Percentiles rank a stretch among this genome's conserved stretches.
These are phyloP conservation scores for Galerucella pusilla DNA, from an alignment of 2,888 invertebrate species.

Conservation along the genomic window DNA sequence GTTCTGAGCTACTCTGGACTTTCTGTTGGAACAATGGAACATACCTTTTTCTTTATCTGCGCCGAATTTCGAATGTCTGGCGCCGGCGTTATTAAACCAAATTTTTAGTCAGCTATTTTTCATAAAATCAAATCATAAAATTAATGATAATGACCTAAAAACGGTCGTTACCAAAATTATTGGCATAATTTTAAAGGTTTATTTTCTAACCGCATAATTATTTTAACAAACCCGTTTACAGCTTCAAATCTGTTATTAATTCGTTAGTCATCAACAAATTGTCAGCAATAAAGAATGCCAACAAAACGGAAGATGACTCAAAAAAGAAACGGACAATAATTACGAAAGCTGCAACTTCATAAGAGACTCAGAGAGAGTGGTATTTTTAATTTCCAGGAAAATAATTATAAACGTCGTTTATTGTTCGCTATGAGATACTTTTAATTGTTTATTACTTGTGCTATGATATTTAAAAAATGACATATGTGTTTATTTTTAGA, in stretches of 20 bases:
- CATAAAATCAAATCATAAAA: neutral
- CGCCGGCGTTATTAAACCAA: neutral
- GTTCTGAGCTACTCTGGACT: no score
- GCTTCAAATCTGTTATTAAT: neutral
- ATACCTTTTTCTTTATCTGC: no score
- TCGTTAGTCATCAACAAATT: slow-evolving; percentile 6
- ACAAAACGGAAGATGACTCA: slow-evolving; percentile 10
- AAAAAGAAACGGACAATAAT: neutral
- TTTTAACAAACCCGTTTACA: neutral
- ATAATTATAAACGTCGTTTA: neutral
- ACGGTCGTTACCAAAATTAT: neutral
- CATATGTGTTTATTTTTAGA: neutral
- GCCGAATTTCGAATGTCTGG: neutral
- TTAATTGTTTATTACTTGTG: neutral
- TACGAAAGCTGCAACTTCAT: neutral
- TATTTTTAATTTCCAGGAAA: neutral
- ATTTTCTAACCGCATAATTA: neutral
- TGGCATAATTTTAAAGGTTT: neutral
- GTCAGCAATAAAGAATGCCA: slow-evolving; percentile 16
- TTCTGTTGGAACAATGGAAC: no score
- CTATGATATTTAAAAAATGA: neutral
- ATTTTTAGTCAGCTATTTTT: neutral
- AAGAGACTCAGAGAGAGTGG: neutral
- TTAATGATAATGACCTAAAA: neutral
- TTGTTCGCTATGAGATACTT: neutral